A percentile compares a stretch with the other conserved stretches of the same genome.
Conservation (phyloP, 2,888 invertebrate genomes). For the Machimus atricapillus region DNA sequence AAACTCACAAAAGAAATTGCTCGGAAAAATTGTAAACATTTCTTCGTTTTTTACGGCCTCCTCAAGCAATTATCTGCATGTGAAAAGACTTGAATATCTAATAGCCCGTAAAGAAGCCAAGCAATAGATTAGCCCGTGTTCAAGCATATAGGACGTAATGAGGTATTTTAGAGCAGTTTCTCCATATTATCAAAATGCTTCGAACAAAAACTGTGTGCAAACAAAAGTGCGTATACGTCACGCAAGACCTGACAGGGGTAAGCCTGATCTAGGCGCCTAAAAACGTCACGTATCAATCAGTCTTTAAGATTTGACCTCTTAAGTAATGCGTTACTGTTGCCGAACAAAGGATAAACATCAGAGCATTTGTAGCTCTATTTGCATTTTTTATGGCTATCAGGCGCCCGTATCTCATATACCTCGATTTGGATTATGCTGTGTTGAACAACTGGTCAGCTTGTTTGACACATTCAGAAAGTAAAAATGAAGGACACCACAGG, state of each 20-base stretch:
- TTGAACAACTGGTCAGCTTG: not conserved
- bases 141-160: not conserved
- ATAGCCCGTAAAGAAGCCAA: not conserved
- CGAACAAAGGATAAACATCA: not conserved
- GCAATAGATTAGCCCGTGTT: not conserved
- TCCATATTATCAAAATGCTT: not conserved
- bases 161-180: not conserved
- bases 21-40: not conserved
- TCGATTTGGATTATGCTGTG: not conserved
- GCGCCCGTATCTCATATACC: not conserved
- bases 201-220: not conserved
- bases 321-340: not conserved
- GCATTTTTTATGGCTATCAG: not conserved
- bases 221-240: not conserved
- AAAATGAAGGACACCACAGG: not conserved
- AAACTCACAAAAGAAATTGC: not conserved
- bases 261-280: not conserved
- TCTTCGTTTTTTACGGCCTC: not conserved
- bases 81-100: not conserved
- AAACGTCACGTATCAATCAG: not conserved
- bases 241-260: not conserved
- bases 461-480: not conserved
- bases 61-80: not conserved
- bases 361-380: not conserved
- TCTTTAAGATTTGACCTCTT: not conserved